Base-by-base conservation (phyloP, 2,113 vertebrate genomes). In the Taxidea taxus region DNA sequence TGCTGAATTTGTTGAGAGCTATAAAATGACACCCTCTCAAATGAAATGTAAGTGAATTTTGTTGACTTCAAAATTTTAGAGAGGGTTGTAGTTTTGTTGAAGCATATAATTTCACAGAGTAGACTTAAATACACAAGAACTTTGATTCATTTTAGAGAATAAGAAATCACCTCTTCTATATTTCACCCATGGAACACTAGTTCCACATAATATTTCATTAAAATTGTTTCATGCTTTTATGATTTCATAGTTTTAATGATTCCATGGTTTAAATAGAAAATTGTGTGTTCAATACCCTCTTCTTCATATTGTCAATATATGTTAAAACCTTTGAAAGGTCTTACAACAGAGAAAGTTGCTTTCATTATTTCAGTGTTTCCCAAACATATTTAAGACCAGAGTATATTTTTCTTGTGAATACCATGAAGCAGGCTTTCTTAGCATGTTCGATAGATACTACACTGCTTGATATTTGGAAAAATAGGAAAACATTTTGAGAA, bases 381-480 rank as follows among this genome's bases (percentile, higher is more conserved):
- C 12, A 89, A 83, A 62, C 44, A 42, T 56, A 85, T 74, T 86
- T 90, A 78, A 56, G 29, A 60, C 42, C 9, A 91, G 12, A 74
- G 25, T 64, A 18, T 21, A 12, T 60, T 70, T 94, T 58, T 42
- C 68, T 88, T 70, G n/a, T 37, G 68, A 77, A 44, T 34, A 44
- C 21, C 25, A 34, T 85, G 56, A 92, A 95, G 54, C 15, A 92
- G 18, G 6, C 34, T 20, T 60, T 70, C 54, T 44, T 87, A 90
- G 3, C 60, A 84, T 31, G 58, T 42, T 51, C 88, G 58, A 82
- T 70, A 92, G 6, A 47, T 68, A 7, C n/a, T 78, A 21, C 0
- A 39, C 49, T 81, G 18, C 13, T 70, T 97, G 42, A 92, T 88
- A 92, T 80, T 88, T 80, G 64, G 47, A 87, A 60, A 87, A 96